Conservation (phyloP, 2,113 vertebrate species). For the Lophotis ruficrista region DNA sequence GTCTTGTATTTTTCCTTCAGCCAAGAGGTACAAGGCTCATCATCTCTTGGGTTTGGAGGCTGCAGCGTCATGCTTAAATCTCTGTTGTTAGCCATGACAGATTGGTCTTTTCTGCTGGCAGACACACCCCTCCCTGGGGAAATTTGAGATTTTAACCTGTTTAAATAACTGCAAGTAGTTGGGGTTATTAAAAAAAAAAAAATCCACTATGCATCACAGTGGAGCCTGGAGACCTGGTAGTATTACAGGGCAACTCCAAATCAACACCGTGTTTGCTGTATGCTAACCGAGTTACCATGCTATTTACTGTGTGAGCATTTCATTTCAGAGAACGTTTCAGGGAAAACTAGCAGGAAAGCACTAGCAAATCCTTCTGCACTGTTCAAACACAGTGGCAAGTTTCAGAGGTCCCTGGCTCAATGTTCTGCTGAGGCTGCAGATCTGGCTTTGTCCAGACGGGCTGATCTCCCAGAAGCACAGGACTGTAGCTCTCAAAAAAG, state of each 20-base stretch:
- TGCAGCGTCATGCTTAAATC: not conserved
- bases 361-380: conserved; percentile 20
- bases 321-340: not conserved
- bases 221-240: not conserved
- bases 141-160: not conserved
- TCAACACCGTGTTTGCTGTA: not conserved
- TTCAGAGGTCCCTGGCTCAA: conserved; percentile 39
- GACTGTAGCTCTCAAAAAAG: not conserved
- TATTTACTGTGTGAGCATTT: not conserved
- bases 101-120: not conserved
- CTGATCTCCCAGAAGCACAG: conserved; percentile 27
- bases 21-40: not conserved
- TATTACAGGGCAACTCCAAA: not conserved
- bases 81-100: rapidly evolving
- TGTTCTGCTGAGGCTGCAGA: conserved; percentile 48
- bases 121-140: not conserved
- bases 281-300: not conserved
- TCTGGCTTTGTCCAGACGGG: conserved; percentile 7
- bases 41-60: not conserved
- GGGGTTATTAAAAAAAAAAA: not conserved
- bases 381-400: conserved; percentile 25
- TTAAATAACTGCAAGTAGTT: not conserved
- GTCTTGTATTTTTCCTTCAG: not conserved
- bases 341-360: not conserved
- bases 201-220: not conserved